Conservation (phyloP, 2,888 invertebrate species). For the Brachyptera risi region DNA sequence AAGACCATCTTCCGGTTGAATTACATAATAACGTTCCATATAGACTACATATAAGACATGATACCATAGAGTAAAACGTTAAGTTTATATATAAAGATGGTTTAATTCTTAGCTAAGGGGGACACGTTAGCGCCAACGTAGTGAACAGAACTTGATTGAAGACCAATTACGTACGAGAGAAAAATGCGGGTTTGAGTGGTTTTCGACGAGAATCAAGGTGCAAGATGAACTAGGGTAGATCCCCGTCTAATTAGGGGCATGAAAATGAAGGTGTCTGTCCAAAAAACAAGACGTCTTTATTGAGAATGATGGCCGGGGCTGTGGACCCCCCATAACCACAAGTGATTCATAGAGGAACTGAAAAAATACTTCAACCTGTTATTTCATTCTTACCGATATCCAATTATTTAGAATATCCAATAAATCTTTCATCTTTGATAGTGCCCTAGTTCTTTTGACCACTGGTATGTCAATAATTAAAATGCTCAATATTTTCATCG, state of each 20-base stretch:
- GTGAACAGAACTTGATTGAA: background rate
- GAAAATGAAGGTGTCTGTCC: conserved; percentile 1
- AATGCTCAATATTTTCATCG: no score
- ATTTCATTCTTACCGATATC: conserved; percentile 27
- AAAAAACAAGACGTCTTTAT: conserved; percentile 6
- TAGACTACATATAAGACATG: no score
- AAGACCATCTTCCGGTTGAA: no score
- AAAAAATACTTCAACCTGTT: conserved; percentile 18
- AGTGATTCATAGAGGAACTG: background rate
- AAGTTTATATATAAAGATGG: no score
- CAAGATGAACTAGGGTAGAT: background rate
- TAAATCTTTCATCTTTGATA: conserved; percentile 5
- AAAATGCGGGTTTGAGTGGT: conserved; percentile 2
- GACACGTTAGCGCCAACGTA: background rate
- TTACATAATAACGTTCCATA: no score
- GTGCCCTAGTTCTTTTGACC: background rate
- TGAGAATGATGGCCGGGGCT: background rate
- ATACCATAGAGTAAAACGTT: no score
- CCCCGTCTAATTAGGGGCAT: conserved; percentile 4
- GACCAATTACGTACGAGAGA: background rate
- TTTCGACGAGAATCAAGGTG: background rate
- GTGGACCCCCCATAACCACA: background rate
- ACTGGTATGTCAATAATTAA: background rate
- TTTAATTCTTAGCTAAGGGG: no score
- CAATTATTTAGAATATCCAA: conserved; percentile 25